phyloP scores from a whole-genome alignment of 1,140 invertebrate species.

The Drosophila ficusphila region DNA sequence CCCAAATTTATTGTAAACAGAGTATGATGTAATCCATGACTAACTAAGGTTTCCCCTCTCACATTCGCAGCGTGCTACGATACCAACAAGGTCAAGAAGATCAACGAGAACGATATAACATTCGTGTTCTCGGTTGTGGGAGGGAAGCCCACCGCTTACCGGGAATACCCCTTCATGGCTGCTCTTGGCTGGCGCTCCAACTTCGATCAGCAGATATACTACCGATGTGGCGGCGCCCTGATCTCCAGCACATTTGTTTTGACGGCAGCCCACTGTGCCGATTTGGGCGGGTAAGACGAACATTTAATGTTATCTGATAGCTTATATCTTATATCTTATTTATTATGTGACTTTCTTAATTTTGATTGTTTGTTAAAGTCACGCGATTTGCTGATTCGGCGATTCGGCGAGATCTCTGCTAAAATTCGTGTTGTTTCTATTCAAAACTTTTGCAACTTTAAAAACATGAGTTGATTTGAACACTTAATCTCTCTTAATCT shows the following conservation, averaged over 20 bases:
- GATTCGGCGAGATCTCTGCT: too few relatives aligned
- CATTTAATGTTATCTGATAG: neutral
- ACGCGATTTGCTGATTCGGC: too few relatives aligned
- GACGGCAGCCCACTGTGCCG: slow-evolving; percentile 82
- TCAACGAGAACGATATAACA: slow-evolving; percentile 6
- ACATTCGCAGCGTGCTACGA: slow-evolving; percentile 38
- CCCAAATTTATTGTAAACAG: neutral
- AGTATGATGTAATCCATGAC: slow-evolving; percentile 8
- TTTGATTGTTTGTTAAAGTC: too few relatives aligned
- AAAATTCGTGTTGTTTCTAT: too few relatives aligned
- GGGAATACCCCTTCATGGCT: slow-evolving; percentile 85
- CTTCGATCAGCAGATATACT: slow-evolving; percentile 52
- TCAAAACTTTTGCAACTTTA: too few relatives aligned
- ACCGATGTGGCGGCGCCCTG: slow-evolving; percentile 77
- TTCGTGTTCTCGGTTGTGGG: slow-evolving; percentile 71
- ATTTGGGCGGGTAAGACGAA: slow-evolving; percentile 61
- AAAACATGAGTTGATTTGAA: neutral
- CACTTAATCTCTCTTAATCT: too few relatives aligned
- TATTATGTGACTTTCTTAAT: too few relatives aligned
- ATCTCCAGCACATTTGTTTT: slow-evolving; percentile 74
- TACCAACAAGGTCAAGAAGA: slow-evolving; percentile 5
- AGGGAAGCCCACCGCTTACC: slow-evolving; percentile 71
- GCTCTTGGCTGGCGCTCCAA: slow-evolving; percentile 78
- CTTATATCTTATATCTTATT: neutral
- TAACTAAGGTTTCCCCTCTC: neutral